Percentiles rank a stretch among this genome's conserved stretches.
phyloP scores from a whole-genome alignment of 1,140 invertebrate genomes.

The Phymorhynchus buccinoides region DNA sequence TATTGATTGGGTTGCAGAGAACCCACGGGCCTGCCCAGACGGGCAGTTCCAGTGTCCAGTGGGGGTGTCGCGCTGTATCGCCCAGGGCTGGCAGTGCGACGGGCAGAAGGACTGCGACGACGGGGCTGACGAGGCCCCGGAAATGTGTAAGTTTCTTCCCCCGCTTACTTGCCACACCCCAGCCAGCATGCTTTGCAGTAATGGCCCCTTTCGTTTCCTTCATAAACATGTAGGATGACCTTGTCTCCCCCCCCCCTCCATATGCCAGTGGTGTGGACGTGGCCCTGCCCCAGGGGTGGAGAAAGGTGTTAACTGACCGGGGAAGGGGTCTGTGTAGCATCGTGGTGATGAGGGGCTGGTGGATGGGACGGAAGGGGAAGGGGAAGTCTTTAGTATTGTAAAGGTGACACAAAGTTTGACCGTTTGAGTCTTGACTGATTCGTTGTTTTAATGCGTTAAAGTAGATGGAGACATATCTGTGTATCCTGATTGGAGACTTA shows the following conservation, averaged over 20 bases:
- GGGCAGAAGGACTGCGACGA: conserved; percentile 57
- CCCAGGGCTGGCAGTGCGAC: conserved; percentile 53
- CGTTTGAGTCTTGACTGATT: too few species aligned
- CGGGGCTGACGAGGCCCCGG: conserved; percentile 52
- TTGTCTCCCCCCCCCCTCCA: neutral
- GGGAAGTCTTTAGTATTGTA: neutral
- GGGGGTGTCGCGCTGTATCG: conserved; percentile 40
- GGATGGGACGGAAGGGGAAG: neutral
- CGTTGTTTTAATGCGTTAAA: too few species aligned
- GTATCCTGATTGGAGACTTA: too few species aligned
- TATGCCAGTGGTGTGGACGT: neutral
- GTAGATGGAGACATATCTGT: too few species aligned
- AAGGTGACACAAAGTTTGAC: too few species aligned
- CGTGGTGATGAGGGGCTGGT: neutral
- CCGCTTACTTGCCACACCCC: too few species aligned
- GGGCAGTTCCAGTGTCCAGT: conserved; percentile 42
- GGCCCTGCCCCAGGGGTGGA: neutral
- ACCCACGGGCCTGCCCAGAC: conserved; percentile 20
- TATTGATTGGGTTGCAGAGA: conserved; percentile 24
- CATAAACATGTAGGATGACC: neutral
- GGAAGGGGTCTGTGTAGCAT: neutral
- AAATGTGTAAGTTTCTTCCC: conserved; percentile 40
- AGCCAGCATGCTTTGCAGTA: conserved; percentile 5
- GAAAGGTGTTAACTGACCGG: neutral
- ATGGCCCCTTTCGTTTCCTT: conserved; percentile 23